Conservation (phyloP, 2,113 vertebrate species). For the Leucoraja erinaceus region DNA sequence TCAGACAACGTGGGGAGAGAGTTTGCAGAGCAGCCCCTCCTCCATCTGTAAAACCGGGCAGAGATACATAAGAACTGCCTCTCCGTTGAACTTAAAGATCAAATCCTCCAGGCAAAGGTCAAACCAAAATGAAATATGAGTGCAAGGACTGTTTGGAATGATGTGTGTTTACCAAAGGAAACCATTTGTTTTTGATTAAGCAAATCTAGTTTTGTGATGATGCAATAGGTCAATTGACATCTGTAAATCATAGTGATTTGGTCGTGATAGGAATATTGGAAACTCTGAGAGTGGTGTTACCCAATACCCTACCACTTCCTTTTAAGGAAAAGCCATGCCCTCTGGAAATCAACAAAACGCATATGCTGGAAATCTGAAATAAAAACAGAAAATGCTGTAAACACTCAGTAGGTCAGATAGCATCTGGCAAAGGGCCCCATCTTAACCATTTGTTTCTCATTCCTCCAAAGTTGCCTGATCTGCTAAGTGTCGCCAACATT, state of each 20-base stretch:
- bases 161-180: conserved; percentile 26
- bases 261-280: neutral
- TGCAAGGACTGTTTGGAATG: conserved; percentile 19
- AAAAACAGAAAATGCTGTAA: too few relatives aligned
- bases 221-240: neutral
- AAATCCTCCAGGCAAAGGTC: neutral
- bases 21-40: neutral
- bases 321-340: neutral
- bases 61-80: neutral
- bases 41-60: too few relatives aligned
- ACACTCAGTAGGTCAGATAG: too few relatives aligned
- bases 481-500: too few relatives aligned
- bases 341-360: too few relatives aligned
- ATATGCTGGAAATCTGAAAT: too few relatives aligned
- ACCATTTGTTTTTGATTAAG: conserved; percentile 35
- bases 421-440: too few relatives aligned
- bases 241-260: neutral
- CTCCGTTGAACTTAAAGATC: neutral
- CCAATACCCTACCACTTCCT: neutral
- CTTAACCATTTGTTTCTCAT: too few relatives aligned
- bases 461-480: too few relatives aligned
- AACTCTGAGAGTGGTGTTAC: neutral
- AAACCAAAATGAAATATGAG: neutral
- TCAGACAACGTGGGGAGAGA: neutral
- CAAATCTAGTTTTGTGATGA: neutral